Evolutionary conservation across 2,113 vertebrate genomes (phyloP), one percentile per base, ranked within the genome.

Genomic region (Ciconia maguari): DNA sequence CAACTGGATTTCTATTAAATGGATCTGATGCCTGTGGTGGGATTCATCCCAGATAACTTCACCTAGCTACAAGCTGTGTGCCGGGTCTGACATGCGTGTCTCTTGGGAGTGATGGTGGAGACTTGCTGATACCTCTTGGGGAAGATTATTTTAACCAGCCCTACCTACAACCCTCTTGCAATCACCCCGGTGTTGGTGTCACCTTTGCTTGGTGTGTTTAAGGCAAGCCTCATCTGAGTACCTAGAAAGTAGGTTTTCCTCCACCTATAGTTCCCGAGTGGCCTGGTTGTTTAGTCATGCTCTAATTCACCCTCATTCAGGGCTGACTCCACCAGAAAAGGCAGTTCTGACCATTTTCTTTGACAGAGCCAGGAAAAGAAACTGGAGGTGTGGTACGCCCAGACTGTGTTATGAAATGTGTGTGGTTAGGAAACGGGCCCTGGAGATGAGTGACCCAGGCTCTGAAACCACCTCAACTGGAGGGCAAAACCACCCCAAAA

Each of bases 221-320:
- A 94, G 66, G 70, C 62, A 86, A 90, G 44, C 34, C 24, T 41
- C 25, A 46, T 90, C 62, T 49, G 71, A 88, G 75, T 93, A 80
- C 92, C 94, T 96, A 88, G 96, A 97, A 96, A 96, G 94, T 93
- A 93, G 92, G 61, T 90, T 94, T 97, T 93, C 54, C 3, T 94
- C 85, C 46, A 83, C 82, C 90, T 95, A 32, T 94, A 83, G 82
- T 42, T 96, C 94, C 75, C 17, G 0, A 7, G 26, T 80, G 96
- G 75, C 78, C 58, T 85, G 42, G 22, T 77, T 91, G 71, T 93
- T 97, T 88, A 96, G 85, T 97, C 90, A 95, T 95, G 94, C 96
- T 96, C 96, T 92, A 96, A 80, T 97, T 96, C 92, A 80, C 58
- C 70, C 75, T 61, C 0, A 0, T 77, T 95, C 62, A 58, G 46